Percentiles rank a stretch among this genome's conserved stretches.
These are phyloP conservation scores for Orestias chungarensis DNA, from an alignment of 2,797 vertebrate genomes.

Conservation along the genomic window DNA sequence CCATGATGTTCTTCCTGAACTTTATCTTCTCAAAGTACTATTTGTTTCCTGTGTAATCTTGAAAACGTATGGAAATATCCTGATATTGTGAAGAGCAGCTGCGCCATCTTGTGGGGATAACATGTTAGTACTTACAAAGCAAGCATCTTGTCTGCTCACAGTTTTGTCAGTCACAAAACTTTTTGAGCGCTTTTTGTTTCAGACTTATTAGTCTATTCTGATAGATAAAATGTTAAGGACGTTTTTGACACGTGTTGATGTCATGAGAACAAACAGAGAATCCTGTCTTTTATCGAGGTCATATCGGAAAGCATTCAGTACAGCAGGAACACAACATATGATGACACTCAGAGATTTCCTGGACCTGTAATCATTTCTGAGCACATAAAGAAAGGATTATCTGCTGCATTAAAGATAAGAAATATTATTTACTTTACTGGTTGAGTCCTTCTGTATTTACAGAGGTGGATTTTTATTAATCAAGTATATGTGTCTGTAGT, in stretches of 20 bases:
- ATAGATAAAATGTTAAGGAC: background rate
- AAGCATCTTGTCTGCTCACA: background rate
- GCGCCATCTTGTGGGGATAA: slow-evolving; percentile 49
- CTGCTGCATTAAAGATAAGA: background rate
- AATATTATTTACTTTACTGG: background rate
- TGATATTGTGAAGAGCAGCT: slow-evolving; percentile 19
- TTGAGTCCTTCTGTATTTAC: background rate
- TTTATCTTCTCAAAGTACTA: background rate
- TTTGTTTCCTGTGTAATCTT: background rate
- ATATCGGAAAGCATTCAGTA: background rate
- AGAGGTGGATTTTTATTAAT: background rate
- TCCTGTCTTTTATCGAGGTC: background rate
- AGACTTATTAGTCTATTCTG: background rate
- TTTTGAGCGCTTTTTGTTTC: slow-evolving; percentile 1
- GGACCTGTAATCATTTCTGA: background rate
- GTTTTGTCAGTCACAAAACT: background rate
- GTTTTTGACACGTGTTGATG: background rate
- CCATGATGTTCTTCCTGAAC: background rate
- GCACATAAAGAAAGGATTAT: background rate
- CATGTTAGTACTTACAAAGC: background rate
- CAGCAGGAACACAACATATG: background rate
- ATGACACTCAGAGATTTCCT: background rate
- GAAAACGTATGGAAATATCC: background rate
- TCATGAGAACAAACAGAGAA: background rate
- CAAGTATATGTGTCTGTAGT: background rate